These are phyloP conservation scores for Oncorhynchus tshawytscha DNA, from an alignment of 2,113 vertebrate genomes.

Conservation along the genomic window DNA sequence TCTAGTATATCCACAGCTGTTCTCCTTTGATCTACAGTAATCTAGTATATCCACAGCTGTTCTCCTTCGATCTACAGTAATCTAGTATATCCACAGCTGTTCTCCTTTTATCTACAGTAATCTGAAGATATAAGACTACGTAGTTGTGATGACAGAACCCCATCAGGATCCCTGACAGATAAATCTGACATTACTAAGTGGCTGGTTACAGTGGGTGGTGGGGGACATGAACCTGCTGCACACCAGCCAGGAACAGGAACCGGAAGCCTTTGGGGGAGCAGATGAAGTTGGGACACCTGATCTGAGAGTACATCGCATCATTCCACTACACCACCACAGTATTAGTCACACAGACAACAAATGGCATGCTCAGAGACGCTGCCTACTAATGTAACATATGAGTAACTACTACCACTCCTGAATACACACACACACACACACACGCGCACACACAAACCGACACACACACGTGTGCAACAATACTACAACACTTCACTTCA, in stretches of 20 bases:
- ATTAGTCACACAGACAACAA: constrained; percentile 59
- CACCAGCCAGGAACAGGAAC: background rate
- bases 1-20: no score
- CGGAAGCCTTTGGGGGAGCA: constrained; percentile 28
- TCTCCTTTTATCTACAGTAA: no score
- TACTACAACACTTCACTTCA: no score
- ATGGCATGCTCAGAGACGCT: constrained; percentile 33
- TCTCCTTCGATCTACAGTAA: no score
- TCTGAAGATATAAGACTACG: constrained; percentile 16
- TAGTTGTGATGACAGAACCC: constrained; percentile 25
- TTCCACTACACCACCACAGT: constrained; percentile 22
- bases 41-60: no score
- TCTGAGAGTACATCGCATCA: constrained; percentile 33
- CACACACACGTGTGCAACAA: no score
- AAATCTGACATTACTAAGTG: constrained; percentile 16
- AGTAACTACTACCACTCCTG: constrained; percentile 31
- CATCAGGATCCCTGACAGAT: constrained; percentile 26
- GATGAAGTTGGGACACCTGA: constrained; percentile 61
- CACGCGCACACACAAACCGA: no score
- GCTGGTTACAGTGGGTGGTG: background rate
- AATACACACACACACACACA: background rate
- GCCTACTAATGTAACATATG: constrained; percentile 43
- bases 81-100: no score
- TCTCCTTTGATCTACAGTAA: no score
- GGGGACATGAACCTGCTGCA: constrained; percentile 23